A percentile compares a stretch with the other conserved stretches of the same genome.
Conservation (phyloP, 2,888 invertebrate genomes). For the Lasioglossum oenotherae region DNA sequence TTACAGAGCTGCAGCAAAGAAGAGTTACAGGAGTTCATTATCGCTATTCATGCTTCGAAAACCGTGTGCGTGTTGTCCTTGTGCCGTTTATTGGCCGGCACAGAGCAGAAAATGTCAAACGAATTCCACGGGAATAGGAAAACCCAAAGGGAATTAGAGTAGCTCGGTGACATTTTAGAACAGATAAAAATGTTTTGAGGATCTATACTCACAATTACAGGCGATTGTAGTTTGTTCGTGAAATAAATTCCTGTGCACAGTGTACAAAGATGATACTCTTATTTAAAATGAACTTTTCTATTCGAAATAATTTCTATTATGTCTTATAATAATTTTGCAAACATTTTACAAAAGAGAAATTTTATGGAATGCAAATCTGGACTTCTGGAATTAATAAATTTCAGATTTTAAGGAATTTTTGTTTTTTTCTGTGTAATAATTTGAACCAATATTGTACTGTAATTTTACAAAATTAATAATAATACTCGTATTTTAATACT, state of each 20-base stretch:
- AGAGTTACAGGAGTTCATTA: constrained; percentile 3
- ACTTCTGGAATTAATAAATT: too few relatives aligned
- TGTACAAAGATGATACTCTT: neutral
- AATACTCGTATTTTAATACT: too few relatives aligned
- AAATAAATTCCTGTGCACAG: neutral
- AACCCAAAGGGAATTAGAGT: neutral
- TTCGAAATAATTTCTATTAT: neutral
- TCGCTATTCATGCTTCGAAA: neutral
- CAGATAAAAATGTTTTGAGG: neutral
- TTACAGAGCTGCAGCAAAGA: neutral
- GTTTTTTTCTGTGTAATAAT: too few relatives aligned
- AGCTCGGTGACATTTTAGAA: neutral
- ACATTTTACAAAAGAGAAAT: neutral
- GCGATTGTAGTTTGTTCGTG: neutral
- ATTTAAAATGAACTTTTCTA: neutral
- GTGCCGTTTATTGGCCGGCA: too few relatives aligned
- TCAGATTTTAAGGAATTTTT: too few relatives aligned
- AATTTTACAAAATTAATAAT: too few relatives aligned
- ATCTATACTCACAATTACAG: neutral
- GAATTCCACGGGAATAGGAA: neutral
- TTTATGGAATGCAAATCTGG: too few relatives aligned
- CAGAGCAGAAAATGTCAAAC: neutral
- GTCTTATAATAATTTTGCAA: neutral
- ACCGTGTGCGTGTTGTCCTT: neutral
- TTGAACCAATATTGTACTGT: too few relatives aligned